Evolutionary conservation across 1,140 invertebrate genomes (phyloP).

Genomic region (Battus philenor): DNA sequence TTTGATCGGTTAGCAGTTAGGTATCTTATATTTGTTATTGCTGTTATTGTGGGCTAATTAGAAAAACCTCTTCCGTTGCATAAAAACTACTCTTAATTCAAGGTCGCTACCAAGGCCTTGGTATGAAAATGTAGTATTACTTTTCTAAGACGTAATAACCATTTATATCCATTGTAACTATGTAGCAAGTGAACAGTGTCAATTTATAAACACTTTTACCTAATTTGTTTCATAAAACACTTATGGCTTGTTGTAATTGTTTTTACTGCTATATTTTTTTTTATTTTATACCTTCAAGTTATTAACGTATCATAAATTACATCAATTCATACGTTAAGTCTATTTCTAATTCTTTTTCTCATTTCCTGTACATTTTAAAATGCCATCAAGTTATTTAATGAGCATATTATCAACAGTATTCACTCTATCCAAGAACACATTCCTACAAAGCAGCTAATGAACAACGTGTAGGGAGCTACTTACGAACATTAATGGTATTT

Average conservation of each 20-base stretch:
- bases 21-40: not conserved
- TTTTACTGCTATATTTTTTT: too few relatives aligned
- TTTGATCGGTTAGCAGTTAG: constrained; percentile 6
- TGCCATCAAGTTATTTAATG: not conserved
- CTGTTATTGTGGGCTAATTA: constrained; percentile 26
- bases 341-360: not conserved
- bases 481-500: constrained; percentile 73
- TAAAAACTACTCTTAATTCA: constrained; percentile 34
- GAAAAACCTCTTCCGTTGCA: constrained; percentile 31
- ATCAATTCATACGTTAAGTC: not conserved
- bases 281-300: too few relatives aligned
- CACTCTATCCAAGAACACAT: constrained; percentile 68
- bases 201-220: constrained; percentile 1
- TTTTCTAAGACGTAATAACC: constrained; percentile 27
- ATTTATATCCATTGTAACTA: not conserved
- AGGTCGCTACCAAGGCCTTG: constrained; percentile 32
- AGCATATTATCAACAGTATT: constrained; percentile 39
- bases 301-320: too few relatives aligned
- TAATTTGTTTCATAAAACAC: constrained; percentile 6
- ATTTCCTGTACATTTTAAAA: not conserved
- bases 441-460: constrained; percentile 72
- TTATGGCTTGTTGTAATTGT: not conserved
- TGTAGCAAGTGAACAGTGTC: not conserved
- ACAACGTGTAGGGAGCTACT: constrained; percentile 68
- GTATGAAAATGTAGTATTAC: constrained; percentile 33